A percentile compares a stretch with the other conserved stretches of the same genome.
These are phyloP conservation scores for Hyla sarda DNA, from an alignment of 2,113 vertebrate genomes.

Conservation along the genomic window DNA sequence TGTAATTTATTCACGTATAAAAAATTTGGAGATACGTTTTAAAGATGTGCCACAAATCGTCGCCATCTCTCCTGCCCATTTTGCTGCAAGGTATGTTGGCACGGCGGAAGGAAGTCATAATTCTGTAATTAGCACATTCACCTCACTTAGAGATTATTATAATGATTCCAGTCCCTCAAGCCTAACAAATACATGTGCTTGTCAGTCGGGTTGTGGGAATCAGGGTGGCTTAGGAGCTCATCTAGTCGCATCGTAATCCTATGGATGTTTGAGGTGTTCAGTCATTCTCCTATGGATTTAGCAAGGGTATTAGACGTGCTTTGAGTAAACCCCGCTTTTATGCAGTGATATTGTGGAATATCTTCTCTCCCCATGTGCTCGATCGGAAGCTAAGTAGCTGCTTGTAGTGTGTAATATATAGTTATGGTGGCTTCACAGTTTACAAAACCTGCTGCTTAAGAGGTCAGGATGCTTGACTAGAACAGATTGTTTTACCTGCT, in stretches of 20 bases:
- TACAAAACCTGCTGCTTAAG: not conserved
- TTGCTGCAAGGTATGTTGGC: conserved; percentile 31
- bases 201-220: conserved; percentile 35
- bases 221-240: conserved; percentile 25
- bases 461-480: conserved; percentile 12
- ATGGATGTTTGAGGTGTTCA: conserved; percentile 31
- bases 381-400: conserved; percentile 11
- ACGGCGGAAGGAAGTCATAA: conserved; percentile 26
- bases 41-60: not conserved
- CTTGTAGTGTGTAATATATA: conserved; percentile 10
- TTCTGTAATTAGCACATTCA: conserved; percentile 51
- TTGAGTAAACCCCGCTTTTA: conserved; percentile 34
- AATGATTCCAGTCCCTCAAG: conserved; percentile 38
- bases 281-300: conserved; percentile 39
- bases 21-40: not conserved
- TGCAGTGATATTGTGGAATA: conserved; percentile 6
- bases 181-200: conserved; percentile 29
- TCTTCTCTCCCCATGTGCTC: not conserved
- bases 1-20: not conserved
- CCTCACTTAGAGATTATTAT: conserved; percentile 42
- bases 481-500: conserved; percentile 48
- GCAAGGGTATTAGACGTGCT: conserved; percentile 39
- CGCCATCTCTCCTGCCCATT: conserved; percentile 4
- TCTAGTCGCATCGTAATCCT: conserved; percentile 42
- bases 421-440: conserved; percentile 18